These are phyloP conservation scores for Agrilus mali DNA, from an alignment of 2,888 invertebrate genomes.

Conservation along the genomic window DNA sequence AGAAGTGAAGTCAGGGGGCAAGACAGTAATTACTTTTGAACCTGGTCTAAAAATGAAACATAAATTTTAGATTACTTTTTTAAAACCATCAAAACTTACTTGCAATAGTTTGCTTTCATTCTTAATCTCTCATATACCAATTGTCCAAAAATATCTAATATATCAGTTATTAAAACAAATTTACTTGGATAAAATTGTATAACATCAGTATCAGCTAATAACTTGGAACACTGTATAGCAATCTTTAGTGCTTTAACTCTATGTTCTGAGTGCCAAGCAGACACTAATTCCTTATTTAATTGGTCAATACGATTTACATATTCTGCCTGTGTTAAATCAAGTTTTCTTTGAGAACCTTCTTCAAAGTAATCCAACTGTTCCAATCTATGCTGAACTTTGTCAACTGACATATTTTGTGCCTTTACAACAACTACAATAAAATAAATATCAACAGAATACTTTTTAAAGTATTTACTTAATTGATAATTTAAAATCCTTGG, in stretches of 20 bases:
- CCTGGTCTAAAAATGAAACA: constrained; percentile 34
- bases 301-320: constrained; percentile 81
- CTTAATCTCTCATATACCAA: constrained; percentile 76
- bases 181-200: constrained; percentile 96
- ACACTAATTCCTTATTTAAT: constrained; percentile 79
- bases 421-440: constrained; percentile 58
- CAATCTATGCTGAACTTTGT: constrained; percentile 79
- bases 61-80: constrained; percentile 1
- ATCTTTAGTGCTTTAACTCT: constrained; percentile 92
- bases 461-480: no score
- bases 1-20: constrained; percentile 59
- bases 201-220: constrained; percentile 78
- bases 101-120: constrained; percentile 55
- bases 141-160: constrained; percentile 87
- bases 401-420: constrained; percentile 67
- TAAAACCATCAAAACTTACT: constrained; percentile 27
- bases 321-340: constrained; percentile 78
- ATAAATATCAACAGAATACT: constrained; percentile 2
- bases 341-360: constrained; percentile 72
- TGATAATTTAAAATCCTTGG: no score
- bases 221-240: constrained; percentile 91
- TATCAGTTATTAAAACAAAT: constrained; percentile 92
- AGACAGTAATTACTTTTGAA: constrained; percentile 35
- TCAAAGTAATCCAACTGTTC: constrained; percentile 94
- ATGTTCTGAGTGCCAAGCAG: constrained; percentile 90